Evolutionary conservation across 2,797 vertebrate genomes (phyloP).

Genomic region (Propithecus perrieri): DNA sequence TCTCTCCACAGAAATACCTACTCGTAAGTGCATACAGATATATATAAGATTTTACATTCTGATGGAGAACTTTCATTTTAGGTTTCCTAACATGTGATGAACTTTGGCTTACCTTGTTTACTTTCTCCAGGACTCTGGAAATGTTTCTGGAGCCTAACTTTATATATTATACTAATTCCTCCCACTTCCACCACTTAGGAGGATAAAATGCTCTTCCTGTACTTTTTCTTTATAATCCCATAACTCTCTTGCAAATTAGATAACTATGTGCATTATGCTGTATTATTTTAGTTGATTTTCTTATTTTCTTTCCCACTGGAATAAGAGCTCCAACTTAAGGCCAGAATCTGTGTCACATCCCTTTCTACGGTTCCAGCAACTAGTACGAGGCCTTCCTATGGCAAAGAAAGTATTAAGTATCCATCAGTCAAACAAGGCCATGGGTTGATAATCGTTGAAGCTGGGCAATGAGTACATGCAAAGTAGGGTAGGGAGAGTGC

Average conservation of each 20-base stretch:
- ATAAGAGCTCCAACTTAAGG: background rate
- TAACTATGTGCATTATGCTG: background rate
- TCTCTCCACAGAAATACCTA: constrained; percentile 6
- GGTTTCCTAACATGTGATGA: background rate
- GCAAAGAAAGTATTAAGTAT: background rate
- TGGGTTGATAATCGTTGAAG: background rate
- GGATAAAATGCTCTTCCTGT: background rate
- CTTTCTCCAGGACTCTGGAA: constrained; percentile 1
- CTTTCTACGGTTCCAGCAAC: background rate
- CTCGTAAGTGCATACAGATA: background rate
- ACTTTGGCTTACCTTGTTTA: background rate
- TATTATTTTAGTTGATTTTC: constrained; percentile 29
- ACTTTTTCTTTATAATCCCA: constrained; percentile 29
- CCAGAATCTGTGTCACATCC: background rate
- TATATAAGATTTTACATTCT: background rate
- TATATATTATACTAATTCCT: background rate
- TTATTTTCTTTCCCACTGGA: constrained; percentile 3
- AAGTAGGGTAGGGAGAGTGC: background rate
- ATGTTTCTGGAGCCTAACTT: background rate
- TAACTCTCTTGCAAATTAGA: constrained; percentile 13
- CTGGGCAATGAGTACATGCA: background rate
- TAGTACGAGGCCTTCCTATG: background rate
- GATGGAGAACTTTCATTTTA: background rate
- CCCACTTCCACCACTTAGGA: background rate
- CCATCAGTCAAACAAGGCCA: background rate